These are phyloP conservation scores for Dione vanillae DNA, from an alignment of 2,888 invertebrate species.

Conservation along the genomic window DNA sequence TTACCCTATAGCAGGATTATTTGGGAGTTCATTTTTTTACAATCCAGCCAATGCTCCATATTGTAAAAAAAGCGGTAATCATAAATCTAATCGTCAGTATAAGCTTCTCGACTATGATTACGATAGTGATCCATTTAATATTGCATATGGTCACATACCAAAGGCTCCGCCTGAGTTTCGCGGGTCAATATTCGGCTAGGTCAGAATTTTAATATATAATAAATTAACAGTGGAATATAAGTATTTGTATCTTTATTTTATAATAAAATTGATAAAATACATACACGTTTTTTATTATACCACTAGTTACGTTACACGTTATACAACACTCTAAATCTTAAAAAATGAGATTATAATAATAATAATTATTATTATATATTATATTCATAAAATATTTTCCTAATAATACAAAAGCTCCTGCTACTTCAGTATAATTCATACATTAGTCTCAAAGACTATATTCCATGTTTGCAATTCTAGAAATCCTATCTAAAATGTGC, in stretches of 20 bases:
- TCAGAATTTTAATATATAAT: too few relatives aligned
- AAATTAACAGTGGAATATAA: too few relatives aligned
- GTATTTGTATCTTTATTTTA: background rate
- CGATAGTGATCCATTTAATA: background rate
- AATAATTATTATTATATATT: too few relatives aligned
- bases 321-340: too few relatives aligned
- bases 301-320: too few relatives aligned
- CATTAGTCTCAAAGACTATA: slow-evolving; percentile 11
- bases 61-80: background rate
- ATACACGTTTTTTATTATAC: background rate
- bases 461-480: slow-evolving; percentile 12
- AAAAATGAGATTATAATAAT: too few relatives aligned
- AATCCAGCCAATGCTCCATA: slow-evolving; percentile 13
- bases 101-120: slow-evolving; percentile 10
- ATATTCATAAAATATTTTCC: background rate
- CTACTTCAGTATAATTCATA: background rate
- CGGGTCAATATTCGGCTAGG: background rate
- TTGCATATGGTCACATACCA: background rate
- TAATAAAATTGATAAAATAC: background rate
- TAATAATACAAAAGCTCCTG: background rate
- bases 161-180: slow-evolving; percentile 21
- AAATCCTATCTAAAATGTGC: slow-evolving; percentile 11
- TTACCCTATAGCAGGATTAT: background rate
- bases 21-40: slow-evolving; percentile 10
- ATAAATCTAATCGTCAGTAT: background rate